Evolutionary conservation across 2,113 vertebrate species (phyloP).

Genomic region (cat (Felis catus)): F.catus_Fca126_mat1.0 CM031423.1:36740001-36740500

Average conservation of each 20-base stretch:
- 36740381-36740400: conserved; percentile 21
- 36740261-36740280: not conserved
- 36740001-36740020: not conserved
- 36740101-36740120: not conserved
- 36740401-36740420: conserved; percentile 8
- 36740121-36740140: not conserved
- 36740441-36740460: not conserved
- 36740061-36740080: not conserved
- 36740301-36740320: not conserved
- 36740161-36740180: not conserved
- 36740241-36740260: not conserved
- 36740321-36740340: not conserved
- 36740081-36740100: not conserved
- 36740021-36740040: not conserved
- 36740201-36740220: not conserved
- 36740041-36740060: not conserved
- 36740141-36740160: not conserved
- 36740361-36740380: not conserved
- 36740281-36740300: not conserved
- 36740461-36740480: not conserved
- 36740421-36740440: not conserved
- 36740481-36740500: not conserved
- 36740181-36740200: not conserved
- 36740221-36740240: not conserved
- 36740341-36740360: not conserved